These are phyloP conservation scores for Thamnophis sirtalis DNA, from an alignment of 2,113 vertebrate genomes.

Conservation along the genomic window DNA sequence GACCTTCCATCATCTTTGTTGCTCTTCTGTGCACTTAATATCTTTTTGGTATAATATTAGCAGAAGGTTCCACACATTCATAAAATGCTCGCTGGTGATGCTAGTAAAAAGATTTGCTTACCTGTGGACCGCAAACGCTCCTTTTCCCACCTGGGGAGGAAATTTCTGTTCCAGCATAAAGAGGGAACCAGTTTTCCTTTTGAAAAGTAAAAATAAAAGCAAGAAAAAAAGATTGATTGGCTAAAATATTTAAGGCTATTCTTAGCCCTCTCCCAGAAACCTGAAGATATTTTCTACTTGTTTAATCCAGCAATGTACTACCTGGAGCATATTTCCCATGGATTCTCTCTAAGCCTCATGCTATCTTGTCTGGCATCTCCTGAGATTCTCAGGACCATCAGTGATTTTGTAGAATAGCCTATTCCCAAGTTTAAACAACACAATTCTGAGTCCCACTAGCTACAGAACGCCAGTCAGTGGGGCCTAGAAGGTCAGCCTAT, in stretches of 20 bases:
- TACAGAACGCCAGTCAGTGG: neutral
- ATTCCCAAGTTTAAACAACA: neutral
- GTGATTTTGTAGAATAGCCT: neutral
- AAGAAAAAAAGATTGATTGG: neutral
- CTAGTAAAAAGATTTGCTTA: constrained; percentile 36
- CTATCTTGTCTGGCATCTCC: neutral
- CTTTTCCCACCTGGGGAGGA: constrained; percentile 37
- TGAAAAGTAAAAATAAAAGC: constrained; percentile 31
- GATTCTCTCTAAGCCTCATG: neutral
- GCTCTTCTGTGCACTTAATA: no score
- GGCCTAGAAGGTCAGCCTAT: neutral
- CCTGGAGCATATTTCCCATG: neutral
- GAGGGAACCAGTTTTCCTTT: constrained; percentile 48
- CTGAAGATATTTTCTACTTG: neutral
- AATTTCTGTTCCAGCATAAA: constrained; percentile 53
- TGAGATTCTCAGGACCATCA: neutral
- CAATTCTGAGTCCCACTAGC: neutral
- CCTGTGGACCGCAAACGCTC: constrained; percentile 50
- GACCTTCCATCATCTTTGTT: no score
- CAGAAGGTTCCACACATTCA: accelerated
- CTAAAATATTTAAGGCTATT: neutral
- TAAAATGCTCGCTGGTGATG: neutral
- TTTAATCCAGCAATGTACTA: neutral
- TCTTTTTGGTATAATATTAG: no score
- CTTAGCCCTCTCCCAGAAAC: neutral